Base-by-base conservation (phyloP, 2,888 invertebrate species). In the Tryphoninae sp. region DNA sequence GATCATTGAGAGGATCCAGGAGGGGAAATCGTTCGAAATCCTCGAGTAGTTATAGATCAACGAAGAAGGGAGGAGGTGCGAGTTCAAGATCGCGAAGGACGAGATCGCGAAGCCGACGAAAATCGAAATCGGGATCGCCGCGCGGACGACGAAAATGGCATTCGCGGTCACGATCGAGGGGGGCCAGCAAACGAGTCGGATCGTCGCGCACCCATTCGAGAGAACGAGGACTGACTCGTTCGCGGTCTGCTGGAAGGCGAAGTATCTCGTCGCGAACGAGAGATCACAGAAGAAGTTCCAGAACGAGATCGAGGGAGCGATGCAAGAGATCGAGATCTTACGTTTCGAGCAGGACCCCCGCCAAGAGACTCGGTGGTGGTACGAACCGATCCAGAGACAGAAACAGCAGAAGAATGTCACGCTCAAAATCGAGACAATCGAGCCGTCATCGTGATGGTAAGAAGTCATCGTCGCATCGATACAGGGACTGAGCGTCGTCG, bases 401-500 rank as follows among this genome's bases (percentile, higher is more conserved):
- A 62, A 80, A 78, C 40, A 86, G 88, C 26, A 82, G 86, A 26
- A 62, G 76, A 67, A 42, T 40, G 8, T 90, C 90, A 22, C 87
- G 89, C 78, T 90, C 90, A 61, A 89, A 86, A 71, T 90, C 89
- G 64, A 82, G 87, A 80, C 78, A 88, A 74, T 85, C 87, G 69
- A 78, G 87, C 83, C 90, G 91, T 86, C 90, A 91, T 84, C 91
- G 91, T 84, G 91, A 91, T 85, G 90, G 90, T 90, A 91, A 91
- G 90, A 91, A 90, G 90, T 90, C 90, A 77, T 84, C 85, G 73
- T 88, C 90, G 78, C 91, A 89, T 87, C 91, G 92, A 84, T 91
- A 91, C 90, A 89, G 89, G 89, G 90, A 91, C 88, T 91, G 89
- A 91, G 78, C 62, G 23, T 81, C 81, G 40, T 77, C 75, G 58